Percentiles rank a stretch among this genome's conserved stretches.
Conservation (phyloP, 2,797 vertebrate species). For the Arrhamphus sclerolepis region DNA sequence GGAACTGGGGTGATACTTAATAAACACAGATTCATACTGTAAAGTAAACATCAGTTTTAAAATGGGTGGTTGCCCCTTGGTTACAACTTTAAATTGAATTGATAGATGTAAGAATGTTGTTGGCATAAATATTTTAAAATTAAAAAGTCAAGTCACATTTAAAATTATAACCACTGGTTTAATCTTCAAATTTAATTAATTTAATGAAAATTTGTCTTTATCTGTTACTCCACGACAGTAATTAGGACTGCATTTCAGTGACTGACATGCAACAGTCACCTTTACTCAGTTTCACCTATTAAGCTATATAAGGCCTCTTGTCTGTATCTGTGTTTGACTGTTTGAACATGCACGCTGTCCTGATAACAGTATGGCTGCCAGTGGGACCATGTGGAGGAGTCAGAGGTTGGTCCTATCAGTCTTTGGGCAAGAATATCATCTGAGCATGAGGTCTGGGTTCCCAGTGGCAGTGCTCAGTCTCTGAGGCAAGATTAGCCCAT, state of each 20-base stretch:
- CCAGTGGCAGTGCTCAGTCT: conserved; percentile 39
- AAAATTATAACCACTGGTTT: conserved; percentile 11
- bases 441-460: conserved; percentile 42
- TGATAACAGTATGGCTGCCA: conserved; percentile 77
- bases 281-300: conserved; percentile 45
- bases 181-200: conserved; percentile 30
- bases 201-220: conserved; percentile 15
- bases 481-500: conserved; percentile 54
- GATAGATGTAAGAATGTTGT: too few species aligned
- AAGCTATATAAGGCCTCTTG: conserved; percentile 36
- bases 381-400: conserved; percentile 57
- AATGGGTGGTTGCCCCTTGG: too few species aligned
- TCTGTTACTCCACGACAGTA: conserved; percentile 28
- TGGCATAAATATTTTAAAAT: too few species aligned
- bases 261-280: conserved; percentile 51
- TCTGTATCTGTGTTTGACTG: conserved; percentile 51
- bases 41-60: too few species aligned
- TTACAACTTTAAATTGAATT: too few species aligned
- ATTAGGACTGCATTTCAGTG: conserved; percentile 44
- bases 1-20: too few species aligned
- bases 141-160: background rate
- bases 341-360: conserved; percentile 64
- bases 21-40: too few species aligned
- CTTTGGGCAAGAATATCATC: conserved; percentile 42
- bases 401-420: conserved; percentile 73